A percentile compares a stretch with the other conserved stretches of the same genome.
phyloP scores from a whole-genome alignment of 2,888 invertebrate species.

The Pammene aurita region DNA sequence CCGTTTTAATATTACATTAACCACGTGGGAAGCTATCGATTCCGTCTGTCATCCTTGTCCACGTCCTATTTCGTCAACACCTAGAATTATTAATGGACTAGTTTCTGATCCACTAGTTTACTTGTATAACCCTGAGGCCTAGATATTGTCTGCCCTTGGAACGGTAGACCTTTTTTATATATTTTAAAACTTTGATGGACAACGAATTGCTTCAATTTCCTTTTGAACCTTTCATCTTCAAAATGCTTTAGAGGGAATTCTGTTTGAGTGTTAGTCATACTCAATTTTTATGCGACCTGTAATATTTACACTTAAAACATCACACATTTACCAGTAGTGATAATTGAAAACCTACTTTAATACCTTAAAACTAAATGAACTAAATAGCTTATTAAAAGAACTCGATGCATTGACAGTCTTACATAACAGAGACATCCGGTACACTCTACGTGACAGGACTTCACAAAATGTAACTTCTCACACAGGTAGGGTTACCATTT shows the following conservation, averaged over 20 bases:
- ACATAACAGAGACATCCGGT: slow-evolving; percentile 38
- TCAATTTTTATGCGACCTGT: too few relatives aligned
- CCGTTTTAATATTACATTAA: slow-evolving; percentile 28
- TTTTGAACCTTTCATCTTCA: not conserved
- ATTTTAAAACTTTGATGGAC: not conserved
- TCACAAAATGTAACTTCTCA: slow-evolving; percentile 19
- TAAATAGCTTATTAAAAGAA: not conserved
- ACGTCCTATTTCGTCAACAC: slow-evolving; percentile 19
- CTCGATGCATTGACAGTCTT: slow-evolving; percentile 5
- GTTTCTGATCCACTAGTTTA: slow-evolving; percentile 18
- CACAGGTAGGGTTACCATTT: not conserved
- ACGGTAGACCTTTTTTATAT: slow-evolving; percentile 1
- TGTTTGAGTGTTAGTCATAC: too few relatives aligned
- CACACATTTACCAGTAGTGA: too few relatives aligned
- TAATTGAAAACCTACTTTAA: too few relatives aligned
- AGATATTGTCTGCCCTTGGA: slow-evolving; percentile 23
- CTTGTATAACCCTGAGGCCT: not conserved
- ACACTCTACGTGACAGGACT: slow-evolving; percentile 31
- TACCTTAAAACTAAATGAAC: too few relatives aligned
- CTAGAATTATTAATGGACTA: slow-evolving; percentile 35
- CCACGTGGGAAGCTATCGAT: slow-evolving; percentile 36
- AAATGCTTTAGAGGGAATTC: not conserved
- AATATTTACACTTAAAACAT: too few relatives aligned
- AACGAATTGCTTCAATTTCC: not conserved
- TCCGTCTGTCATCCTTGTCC: slow-evolving; percentile 19